These are phyloP conservation scores for Arbacia lixula DNA, from an alignment of 53 echinoderm and acorn worm species.

Conservation along the genomic window DNA sequence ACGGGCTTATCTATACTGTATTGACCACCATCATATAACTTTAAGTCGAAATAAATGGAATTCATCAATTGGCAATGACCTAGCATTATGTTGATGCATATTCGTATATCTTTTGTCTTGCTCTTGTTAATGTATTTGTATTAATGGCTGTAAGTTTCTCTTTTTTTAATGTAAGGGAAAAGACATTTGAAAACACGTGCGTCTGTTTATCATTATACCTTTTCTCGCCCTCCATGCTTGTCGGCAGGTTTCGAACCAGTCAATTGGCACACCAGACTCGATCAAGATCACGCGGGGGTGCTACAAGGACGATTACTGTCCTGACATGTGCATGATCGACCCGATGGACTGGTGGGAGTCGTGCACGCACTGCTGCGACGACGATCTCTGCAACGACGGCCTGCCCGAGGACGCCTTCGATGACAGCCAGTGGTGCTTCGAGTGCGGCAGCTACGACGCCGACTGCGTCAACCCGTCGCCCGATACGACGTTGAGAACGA, in stretches of 20 bases:
- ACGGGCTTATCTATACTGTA: too few species aligned
- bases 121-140: too few species aligned
- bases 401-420: slow-evolving; percentile 36
- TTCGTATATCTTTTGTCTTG: too few species aligned
- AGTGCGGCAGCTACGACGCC: slow-evolving; percentile 45
- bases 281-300: slow-evolving; percentile 15
- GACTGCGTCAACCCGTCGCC: slow-evolving; percentile 32
- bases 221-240: too few species aligned
- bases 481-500: slow-evolving; percentile 25
- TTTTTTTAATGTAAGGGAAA: too few species aligned
- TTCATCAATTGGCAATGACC: too few species aligned
- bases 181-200: too few species aligned
- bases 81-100: too few species aligned
- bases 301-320: slow-evolving; percentile 41
- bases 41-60: too few species aligned
- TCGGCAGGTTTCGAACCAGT: slow-evolving; percentile 34
- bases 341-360: slow-evolving; percentile 33
- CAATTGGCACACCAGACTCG: not conserved
- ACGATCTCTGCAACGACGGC: slow-evolving; percentile 45
- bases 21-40: too few species aligned
- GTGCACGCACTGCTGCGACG: slow-evolving; percentile 52
- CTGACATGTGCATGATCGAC: slow-evolving; percentile 29
- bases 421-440: slow-evolving; percentile 50
- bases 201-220: too few species aligned
- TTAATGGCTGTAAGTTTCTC: too few species aligned